Evolutionary conservation across 1,140 invertebrate genomes (phyloP).

Genomic region (Lerema accius): DNA sequence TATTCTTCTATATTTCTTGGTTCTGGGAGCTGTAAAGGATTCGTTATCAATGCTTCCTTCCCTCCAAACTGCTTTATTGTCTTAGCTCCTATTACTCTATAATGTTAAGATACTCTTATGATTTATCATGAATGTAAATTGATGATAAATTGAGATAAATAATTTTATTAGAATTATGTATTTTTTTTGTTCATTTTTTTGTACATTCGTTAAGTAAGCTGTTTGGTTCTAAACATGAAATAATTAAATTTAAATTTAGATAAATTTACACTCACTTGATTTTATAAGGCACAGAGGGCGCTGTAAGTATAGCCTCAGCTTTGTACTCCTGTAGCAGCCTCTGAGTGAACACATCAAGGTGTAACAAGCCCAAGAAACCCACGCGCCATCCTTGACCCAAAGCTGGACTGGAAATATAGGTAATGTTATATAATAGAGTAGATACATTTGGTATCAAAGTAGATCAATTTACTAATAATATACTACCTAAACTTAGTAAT

Average conservation of each 20-base stretch:
- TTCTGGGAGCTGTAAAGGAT: slow-evolving; percentile 92
- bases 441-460: too few species aligned
- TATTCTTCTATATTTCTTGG: slow-evolving; percentile 87
- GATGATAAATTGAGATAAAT: too few species aligned
- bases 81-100: slow-evolving; percentile 82
- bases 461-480: too few species aligned
- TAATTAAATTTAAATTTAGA: too few species aligned
- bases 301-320: slow-evolving; percentile 94
- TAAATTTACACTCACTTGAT: slow-evolving; percentile 85
- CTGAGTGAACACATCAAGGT: slow-evolving; percentile 98
- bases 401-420: slow-evolving; percentile 87
- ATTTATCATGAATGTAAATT: too few species aligned
- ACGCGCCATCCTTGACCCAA: slow-evolving; percentile 97
- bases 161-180: too few species aligned
- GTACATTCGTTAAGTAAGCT: too few species aligned
- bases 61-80: slow-evolving; percentile 86
- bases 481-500: too few species aligned
- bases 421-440: slow-evolving; percentile 3
- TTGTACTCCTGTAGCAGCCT: slow-evolving; percentile 96
- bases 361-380: slow-evolving; percentile 96
- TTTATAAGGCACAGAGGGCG: slow-evolving; percentile 97
- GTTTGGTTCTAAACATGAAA: too few species aligned
- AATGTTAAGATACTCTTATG: slow-evolving; percentile 22
- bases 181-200: too few species aligned
- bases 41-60: slow-evolving; percentile 89